A percentile compares a stretch with the other conserved stretches of the same genome.
These are phyloP conservation scores for Nesidiocoris tenuis DNA, from an alignment of 2,888 invertebrate species.

Conservation along the genomic window DNA sequence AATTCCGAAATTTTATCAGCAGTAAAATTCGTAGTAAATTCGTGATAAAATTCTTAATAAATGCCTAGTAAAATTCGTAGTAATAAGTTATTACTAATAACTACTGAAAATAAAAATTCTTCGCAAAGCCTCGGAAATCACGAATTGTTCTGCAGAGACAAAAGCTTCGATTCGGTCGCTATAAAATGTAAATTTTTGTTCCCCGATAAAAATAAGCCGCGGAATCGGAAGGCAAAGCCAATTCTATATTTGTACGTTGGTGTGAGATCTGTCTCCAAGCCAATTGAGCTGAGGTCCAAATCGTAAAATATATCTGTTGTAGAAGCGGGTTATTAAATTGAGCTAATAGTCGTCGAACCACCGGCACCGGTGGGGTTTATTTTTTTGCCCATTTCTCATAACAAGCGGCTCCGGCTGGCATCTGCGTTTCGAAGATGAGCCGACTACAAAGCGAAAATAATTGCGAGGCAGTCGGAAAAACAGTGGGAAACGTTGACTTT, in stretches of 20 bases:
- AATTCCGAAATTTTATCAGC: too few species aligned
- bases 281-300: constrained; percentile 7
- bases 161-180: not conserved
- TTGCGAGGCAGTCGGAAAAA: too few species aligned
- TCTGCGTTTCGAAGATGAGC: too few species aligned
- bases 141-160: too few species aligned
- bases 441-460: too few species aligned
- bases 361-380: not conserved
- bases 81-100: not conserved
- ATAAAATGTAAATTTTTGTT: not conserved
- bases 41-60: too few species aligned
- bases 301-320: constrained; percentile 10
- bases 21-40: too few species aligned
- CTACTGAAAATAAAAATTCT: too few species aligned
- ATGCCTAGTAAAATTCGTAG: too few species aligned
- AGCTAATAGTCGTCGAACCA: constrained; percentile 7
- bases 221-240: constrained; percentile 7
- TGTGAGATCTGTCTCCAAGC: constrained; percentile 14
- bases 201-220: not conserved
- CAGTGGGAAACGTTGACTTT: too few species aligned
- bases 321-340: constrained; percentile 6
- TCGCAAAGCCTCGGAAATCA: too few species aligned
- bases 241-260: constrained; percentile 3
- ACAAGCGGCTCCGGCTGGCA: too few species aligned
- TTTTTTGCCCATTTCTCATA: not conserved